A percentile compares a stretch with the other conserved stretches of the same genome.
Evolutionary conservation across 1,140 invertebrate species (phyloP).

Genomic region (Trichonephila inaurata): DNA sequence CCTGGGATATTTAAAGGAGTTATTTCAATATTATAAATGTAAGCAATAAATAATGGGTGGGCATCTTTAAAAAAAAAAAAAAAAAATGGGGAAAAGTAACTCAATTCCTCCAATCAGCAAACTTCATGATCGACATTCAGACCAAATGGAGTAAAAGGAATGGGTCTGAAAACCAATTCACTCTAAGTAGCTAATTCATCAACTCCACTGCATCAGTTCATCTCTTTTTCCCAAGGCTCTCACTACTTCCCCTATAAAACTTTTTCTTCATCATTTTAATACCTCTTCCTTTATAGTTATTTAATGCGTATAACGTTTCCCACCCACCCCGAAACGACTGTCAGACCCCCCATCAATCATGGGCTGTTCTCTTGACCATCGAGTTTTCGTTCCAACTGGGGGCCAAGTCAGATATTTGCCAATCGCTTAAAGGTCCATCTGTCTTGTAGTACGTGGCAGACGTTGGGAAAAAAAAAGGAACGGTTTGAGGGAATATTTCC

Average conservation of each 20-base stretch:
- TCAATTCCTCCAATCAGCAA: background rate
- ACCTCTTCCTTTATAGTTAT: conserved; percentile 31
- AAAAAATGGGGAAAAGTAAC: background rate
- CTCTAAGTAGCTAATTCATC: conserved; percentile 29
- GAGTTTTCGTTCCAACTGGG: conserved; percentile 33
- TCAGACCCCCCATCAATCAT: conserved; percentile 33
- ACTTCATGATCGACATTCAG: background rate
- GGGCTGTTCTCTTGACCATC: conserved; percentile 31
- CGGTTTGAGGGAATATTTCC: background rate
- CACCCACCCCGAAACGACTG: background rate
- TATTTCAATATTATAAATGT: no score
- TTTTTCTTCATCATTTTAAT: conserved; percentile 48
- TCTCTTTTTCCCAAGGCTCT: conserved; percentile 8
- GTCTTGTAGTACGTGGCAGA: conserved; percentile 51
- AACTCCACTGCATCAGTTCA: background rate
- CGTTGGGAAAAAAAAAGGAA: background rate
- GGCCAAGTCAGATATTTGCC: conserved; percentile 63
- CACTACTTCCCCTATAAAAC: conserved; percentile 17
- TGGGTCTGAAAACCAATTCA: conserved; percentile 7
- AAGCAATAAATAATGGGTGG: no score
- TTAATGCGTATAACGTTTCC: conserved; percentile 39
- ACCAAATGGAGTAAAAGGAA: background rate
- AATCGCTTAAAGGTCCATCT: conserved; percentile 71
- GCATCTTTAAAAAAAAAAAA: no score
- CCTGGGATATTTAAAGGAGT: no score